These are phyloP conservation scores for Dallia pectoralis DNA, from an alignment of 2,797 vertebrate genomes.

Conservation along the genomic window DNA sequence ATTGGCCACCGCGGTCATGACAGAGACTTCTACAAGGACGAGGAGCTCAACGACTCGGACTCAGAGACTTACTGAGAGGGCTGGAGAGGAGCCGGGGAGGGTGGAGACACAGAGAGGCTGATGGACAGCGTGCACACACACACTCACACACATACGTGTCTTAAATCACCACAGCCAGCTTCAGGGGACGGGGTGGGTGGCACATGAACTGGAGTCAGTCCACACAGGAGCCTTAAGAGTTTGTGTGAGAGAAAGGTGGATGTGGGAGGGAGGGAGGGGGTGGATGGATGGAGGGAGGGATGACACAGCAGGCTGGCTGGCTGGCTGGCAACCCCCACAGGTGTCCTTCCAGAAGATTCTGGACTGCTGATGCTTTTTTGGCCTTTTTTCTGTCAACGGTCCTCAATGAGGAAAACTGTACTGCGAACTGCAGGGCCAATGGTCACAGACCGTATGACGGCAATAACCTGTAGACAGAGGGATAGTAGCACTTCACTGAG, in stretches of 20 bases:
- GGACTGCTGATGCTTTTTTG: slow-evolving; percentile 56
- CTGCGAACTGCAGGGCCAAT: slow-evolving; percentile 30
- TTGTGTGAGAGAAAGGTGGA: slow-evolving; percentile 39
- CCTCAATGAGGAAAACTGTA: slow-evolving; percentile 46
- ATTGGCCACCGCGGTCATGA: slow-evolving; percentile 89
- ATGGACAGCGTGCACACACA: not conserved
- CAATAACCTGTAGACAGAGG: slow-evolving; percentile 67
- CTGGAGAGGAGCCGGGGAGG: slow-evolving; percentile 28
- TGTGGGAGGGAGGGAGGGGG: slow-evolving; percentile 35
- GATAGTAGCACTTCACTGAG: slow-evolving; percentile 78
- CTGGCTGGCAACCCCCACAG: slow-evolving; percentile 70
- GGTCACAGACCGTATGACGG: slow-evolving; percentile 47
- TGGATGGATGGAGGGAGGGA: slow-evolving; percentile 11
- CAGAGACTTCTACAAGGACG: slow-evolving; percentile 85
- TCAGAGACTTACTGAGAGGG: slow-evolving; percentile 91
- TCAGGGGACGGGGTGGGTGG: slow-evolving; percentile 41
- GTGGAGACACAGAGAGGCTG: not conserved
- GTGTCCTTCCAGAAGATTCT: slow-evolving; percentile 74
- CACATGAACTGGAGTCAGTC: slow-evolving; percentile 45
- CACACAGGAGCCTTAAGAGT: slow-evolving; percentile 70
- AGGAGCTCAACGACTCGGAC: slow-evolving; percentile 96
- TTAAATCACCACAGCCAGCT: slow-evolving; percentile 68
- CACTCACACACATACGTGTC: slow-evolving; percentile 67
- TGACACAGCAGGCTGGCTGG: slow-evolving; percentile 63
- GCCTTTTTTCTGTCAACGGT: slow-evolving; percentile 31